Conservation (phyloP, 1,140 invertebrate genomes). For the Sweltsa coloradensis region DNA sequence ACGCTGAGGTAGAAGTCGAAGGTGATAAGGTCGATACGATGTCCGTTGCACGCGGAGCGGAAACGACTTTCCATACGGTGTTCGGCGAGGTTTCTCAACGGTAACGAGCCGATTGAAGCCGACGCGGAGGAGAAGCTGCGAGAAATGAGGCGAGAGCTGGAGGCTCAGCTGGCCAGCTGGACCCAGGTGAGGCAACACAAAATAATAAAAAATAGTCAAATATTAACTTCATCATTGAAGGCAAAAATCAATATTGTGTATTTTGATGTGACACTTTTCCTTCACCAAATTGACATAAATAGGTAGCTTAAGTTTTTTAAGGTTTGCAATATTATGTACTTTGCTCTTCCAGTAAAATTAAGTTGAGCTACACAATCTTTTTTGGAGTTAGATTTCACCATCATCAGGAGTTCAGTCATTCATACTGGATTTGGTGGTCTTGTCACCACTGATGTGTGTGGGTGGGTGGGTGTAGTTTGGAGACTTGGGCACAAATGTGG, state of each 20-base stretch:
- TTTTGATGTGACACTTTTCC: too few species aligned
- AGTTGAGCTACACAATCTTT: too few species aligned
- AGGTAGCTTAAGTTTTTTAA: too few species aligned
- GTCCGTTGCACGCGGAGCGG: constrained; percentile 48
- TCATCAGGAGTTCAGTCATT: too few species aligned
- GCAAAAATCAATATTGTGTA: background rate
- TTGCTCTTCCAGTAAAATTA: too few species aligned
- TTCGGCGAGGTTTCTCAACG: background rate
- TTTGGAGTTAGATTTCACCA: too few species aligned
- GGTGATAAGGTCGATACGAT: constrained; percentile 58
- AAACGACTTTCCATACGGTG: constrained; percentile 55
- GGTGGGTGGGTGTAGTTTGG: too few species aligned
- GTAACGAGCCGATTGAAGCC: background rate
- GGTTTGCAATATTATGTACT: too few species aligned
- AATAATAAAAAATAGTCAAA: background rate
- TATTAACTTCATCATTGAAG: background rate
- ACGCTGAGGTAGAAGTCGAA: constrained; percentile 52
- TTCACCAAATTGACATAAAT: too few species aligned
- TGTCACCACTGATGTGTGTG: too few species aligned
- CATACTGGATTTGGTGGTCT: too few species aligned
- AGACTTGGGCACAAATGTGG: too few species aligned
- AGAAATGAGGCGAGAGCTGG: constrained; percentile 32
- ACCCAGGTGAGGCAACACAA: constrained; percentile 26
- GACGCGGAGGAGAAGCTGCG: constrained; percentile 19
- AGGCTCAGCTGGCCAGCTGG: constrained; percentile 41